Percentiles rank a stretch among this genome's conserved stretches.
phyloP scores from a whole-genome alignment of 2,113 vertebrate genomes.

The Cyanocitta stelleri region DNA sequence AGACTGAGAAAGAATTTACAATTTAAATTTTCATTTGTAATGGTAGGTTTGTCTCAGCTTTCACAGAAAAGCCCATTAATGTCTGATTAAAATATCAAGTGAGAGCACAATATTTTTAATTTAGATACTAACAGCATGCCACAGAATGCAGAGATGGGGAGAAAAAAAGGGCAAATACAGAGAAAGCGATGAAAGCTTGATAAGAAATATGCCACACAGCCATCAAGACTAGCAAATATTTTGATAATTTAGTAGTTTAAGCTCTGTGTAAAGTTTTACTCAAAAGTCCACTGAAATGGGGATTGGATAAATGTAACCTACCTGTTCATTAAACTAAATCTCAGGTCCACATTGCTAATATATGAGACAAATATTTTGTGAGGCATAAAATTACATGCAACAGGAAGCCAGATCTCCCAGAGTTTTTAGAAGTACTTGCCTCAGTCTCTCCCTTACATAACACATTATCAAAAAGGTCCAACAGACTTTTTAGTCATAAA shows the following conservation, averaged over 20 bases:
- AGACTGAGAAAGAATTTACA: background rate
- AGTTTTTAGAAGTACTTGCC: background rate
- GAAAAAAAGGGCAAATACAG: background rate
- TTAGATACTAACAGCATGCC: background rate
- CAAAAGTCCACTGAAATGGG: background rate
- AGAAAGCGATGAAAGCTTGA: background rate
- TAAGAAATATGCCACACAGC: background rate
- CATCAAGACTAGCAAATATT: background rate
- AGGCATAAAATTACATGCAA: background rate
- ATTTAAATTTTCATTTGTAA: background rate
- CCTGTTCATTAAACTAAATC: background rate
- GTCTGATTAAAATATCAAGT: background rate
- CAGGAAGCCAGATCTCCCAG: background rate
- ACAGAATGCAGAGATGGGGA: background rate
- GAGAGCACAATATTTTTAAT: background rate
- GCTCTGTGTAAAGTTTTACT: background rate
- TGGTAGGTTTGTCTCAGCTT: background rate
- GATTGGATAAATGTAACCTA: background rate
- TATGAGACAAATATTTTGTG: background rate
- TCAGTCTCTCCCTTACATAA: background rate
- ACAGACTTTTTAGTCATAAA: background rate
- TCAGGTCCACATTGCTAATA: background rate
- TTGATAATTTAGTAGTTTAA: background rate
- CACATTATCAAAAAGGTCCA: background rate
- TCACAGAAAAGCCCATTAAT: background rate